Percentiles rank a stretch among this genome's conserved stretches.
phyloP scores from a whole-genome alignment of 2,888 invertebrate species.

The Heliconius ismenius region DNA sequence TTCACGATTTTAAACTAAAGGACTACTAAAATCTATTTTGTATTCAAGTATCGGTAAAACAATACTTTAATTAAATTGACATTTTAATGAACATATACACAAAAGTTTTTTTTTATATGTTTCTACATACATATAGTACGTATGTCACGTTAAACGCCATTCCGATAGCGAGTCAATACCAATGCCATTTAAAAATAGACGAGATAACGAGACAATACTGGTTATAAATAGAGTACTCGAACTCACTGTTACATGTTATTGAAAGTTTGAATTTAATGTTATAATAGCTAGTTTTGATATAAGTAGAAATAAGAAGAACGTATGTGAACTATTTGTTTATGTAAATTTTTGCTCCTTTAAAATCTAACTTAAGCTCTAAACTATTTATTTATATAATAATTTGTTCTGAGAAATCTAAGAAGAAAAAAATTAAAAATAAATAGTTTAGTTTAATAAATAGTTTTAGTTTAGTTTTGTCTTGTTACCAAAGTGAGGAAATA shows the following conservation, averaged over 20 bases:
- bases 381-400: no score
- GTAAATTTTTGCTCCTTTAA: no score
- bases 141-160: slow-evolving; percentile 14
- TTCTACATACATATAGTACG: background rate
- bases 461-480: no score
- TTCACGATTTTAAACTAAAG: no score
- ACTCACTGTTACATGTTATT: background rate
- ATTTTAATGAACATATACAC: background rate
- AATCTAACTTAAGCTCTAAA: no score
- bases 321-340: no score
- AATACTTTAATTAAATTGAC: slow-evolving; percentile 1
- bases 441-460: no score
- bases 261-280: background rate
- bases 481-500: no score
- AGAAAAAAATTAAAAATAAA: background rate
- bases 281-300: background rate
- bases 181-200: slow-evolving; percentile 31
- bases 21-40: background rate
- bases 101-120: background rate
- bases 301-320: no score
- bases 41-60: background rate
- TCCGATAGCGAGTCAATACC: slow-evolving; percentile 30
- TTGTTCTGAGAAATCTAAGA: no score
- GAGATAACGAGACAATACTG: slow-evolving; percentile 17
- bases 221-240: slow-evolving; percentile 3